These are phyloP conservation scores for Protaetia brevitarsis DNA, from an alignment of 1,140 invertebrate genomes.

Conservation along the genomic window DNA sequence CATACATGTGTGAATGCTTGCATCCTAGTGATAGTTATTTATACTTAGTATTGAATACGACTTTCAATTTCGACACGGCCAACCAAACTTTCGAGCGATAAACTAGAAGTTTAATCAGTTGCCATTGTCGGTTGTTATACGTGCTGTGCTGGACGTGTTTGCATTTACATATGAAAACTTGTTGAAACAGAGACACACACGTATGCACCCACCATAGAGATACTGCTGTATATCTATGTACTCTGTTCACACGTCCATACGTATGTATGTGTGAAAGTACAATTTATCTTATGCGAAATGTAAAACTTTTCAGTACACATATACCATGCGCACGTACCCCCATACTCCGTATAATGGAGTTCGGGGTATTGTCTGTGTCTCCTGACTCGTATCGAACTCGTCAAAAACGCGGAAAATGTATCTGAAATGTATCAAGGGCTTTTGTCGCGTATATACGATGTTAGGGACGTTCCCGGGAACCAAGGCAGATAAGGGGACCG, in stretches of 20 bases:
- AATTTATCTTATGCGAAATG: neutral
- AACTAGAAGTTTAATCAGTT: neutral
- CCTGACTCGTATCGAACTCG: neutral
- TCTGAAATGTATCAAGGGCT: constrained; percentile 7
- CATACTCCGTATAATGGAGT: neutral
- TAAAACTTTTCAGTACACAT: neutral
- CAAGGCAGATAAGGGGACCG: neutral
- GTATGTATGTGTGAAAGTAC: neutral
- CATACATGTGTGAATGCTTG: too few species aligned
- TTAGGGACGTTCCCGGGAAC: neutral
- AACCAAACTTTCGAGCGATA: neutral
- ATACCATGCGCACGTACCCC: neutral
- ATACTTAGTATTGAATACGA: too few species aligned
- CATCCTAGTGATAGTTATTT: too few species aligned
- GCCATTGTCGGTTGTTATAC: neutral
- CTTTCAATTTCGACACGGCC: neutral
- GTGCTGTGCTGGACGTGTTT: neutral
- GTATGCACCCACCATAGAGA: neutral
- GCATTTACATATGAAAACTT: constrained; percentile 10
- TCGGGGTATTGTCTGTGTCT: neutral
- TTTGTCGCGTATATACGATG: neutral
- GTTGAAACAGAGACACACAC: neutral
- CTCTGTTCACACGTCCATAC: neutral
- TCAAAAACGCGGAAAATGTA: constrained; percentile 11
- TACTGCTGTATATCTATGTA: neutral